A percentile compares a stretch with the other conserved stretches of the same genome.
Evolutionary conservation across 2,113 vertebrate genomes (phyloP).

Genomic region (Dicaeum eximium): DNA sequence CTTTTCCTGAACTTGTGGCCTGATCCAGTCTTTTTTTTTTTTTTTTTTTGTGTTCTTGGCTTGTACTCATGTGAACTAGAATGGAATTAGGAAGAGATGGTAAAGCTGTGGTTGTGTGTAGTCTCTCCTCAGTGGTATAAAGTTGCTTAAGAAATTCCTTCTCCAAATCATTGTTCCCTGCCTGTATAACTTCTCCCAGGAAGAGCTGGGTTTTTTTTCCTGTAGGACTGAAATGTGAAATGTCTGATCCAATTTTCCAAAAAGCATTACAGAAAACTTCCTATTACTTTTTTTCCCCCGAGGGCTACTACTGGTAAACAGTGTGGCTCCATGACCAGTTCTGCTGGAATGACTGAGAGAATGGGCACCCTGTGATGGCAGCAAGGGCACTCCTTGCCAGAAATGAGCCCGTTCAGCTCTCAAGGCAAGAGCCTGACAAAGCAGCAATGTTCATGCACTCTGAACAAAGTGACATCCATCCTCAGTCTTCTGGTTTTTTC

Average conservation of each 20-base stretch:
- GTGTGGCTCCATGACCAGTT: background rate
- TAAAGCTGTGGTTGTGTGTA: background rate
- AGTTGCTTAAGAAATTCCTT: background rate
- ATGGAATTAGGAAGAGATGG: background rate
- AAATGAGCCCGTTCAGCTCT: background rate
- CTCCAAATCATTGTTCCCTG: background rate
- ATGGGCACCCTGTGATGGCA: background rate
- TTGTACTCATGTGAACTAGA: constrained; percentile 33
- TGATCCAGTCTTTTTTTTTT: background rate
- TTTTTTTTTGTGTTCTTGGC: background rate
- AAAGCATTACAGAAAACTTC: background rate
- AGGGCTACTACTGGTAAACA: background rate
- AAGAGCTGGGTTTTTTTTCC: background rate
- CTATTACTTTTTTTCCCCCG: background rate
- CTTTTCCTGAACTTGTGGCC: background rate
- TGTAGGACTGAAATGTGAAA: background rate
- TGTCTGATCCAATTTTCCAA: background rate
- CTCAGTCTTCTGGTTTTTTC: background rate
- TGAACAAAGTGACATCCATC: background rate
- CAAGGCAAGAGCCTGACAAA: background rate
- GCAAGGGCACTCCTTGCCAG: background rate
- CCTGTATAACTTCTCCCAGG: background rate
- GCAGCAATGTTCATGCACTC: background rate
- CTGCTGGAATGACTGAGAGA: background rate
- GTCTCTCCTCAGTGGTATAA: background rate